Conservation (phyloP, 2,113 vertebrate genomes). For the Monopterus albus region DNA sequence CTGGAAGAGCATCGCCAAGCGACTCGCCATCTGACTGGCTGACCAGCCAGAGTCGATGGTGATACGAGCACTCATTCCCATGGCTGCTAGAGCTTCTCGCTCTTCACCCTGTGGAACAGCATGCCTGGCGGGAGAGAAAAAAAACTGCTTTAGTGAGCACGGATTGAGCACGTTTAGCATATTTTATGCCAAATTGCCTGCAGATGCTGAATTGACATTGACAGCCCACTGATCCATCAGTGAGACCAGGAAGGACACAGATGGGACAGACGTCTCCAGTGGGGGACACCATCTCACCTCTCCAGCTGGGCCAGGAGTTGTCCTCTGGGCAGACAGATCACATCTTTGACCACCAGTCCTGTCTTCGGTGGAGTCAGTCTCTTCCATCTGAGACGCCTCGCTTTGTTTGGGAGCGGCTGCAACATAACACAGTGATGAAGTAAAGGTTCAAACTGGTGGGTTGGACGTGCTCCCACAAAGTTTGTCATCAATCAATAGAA, state of each 20-base stretch:
- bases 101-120: slow-evolving; percentile 22
- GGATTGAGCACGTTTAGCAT: no score
- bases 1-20: slow-evolving; percentile 56
- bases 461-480: no score
- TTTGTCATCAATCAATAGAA: no score
- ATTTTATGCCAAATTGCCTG: no score
- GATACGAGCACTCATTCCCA: slow-evolving; percentile 57
- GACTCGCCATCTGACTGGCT: slow-evolving; percentile 56
- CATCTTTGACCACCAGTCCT: slow-evolving; percentile 71
- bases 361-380: slow-evolving; percentile 23
- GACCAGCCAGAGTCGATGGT: slow-evolving; percentile 68
- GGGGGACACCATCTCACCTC: slow-evolving; percentile 40
- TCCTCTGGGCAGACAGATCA: slow-evolving; percentile 65
- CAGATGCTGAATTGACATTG: no score
- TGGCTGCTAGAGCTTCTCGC: background rate
- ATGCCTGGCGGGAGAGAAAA: slow-evolving; percentile 1
- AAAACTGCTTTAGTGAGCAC: no score
- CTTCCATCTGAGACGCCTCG: slow-evolving; percentile 57
- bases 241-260: no score
- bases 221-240: no score
- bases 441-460: no score
- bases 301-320: slow-evolving; percentile 44
- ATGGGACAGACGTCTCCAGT: background rate
- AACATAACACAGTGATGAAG: background rate
- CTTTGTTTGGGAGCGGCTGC: slow-evolving; percentile 21